Evolutionary conservation across 2,113 vertebrate genomes (phyloP).

Genomic region (Melanocharis versteri): DNA sequence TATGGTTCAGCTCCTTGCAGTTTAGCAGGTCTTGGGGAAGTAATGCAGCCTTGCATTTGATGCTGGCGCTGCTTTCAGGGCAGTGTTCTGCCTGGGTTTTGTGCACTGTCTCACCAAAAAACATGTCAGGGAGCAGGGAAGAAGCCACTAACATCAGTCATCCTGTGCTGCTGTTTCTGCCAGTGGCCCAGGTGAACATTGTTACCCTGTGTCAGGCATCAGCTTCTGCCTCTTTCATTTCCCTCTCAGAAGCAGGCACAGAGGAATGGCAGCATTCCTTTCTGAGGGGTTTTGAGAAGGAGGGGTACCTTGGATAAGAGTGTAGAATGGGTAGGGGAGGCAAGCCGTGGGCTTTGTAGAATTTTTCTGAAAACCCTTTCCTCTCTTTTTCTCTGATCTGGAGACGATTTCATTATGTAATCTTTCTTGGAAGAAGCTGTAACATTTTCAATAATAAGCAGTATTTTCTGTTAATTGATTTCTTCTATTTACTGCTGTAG

Average conservation of each 20-base stretch:
- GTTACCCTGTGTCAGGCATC: neutral
- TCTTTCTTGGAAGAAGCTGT: neutral
- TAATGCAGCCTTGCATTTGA: neutral
- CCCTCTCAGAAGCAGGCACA: fast-evolving
- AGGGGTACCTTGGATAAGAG: neutral
- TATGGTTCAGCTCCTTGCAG: neutral
- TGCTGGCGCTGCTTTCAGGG: neutral
- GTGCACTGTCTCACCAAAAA: neutral
- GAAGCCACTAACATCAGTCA: neutral
- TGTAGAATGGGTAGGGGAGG: neutral
- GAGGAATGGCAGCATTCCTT: neutral
- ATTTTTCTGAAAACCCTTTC: neutral
- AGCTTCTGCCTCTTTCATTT: neutral
- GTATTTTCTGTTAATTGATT: neutral
- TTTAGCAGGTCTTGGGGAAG: neutral
- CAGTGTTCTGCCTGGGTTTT: neutral
- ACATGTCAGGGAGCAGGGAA: no score
- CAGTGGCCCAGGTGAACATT: fast-evolving
- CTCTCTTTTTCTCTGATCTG: neutral
- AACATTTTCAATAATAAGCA: neutral
- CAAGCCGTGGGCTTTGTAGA: neutral
- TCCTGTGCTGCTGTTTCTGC: neutral
- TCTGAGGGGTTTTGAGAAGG: neutral
- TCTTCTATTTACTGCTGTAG: neutral
- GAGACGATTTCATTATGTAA: neutral